Evolutionary conservation across 2,113 vertebrate genomes (phyloP).

Genomic region (Oreotragus oreotragus): DNA sequence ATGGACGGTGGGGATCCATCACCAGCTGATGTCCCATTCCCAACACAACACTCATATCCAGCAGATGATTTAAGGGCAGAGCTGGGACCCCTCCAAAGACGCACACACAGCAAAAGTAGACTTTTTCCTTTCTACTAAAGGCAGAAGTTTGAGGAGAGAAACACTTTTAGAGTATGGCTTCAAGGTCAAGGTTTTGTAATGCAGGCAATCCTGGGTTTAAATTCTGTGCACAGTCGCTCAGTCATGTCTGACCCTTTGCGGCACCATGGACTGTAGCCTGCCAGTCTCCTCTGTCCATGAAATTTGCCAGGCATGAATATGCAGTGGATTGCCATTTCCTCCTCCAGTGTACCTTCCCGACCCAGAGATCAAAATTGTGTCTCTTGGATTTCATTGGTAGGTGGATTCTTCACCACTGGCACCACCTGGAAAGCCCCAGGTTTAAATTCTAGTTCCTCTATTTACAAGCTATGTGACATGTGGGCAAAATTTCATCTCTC

Average conservation of each 20-base stretch:
- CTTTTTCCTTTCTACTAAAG: background rate
- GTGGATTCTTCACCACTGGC: background rate
- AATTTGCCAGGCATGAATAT: background rate
- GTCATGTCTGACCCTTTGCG: background rate
- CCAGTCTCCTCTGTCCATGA: background rate
- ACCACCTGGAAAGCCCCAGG: background rate
- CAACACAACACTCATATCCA: conserved; percentile 15
- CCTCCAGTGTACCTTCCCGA: background rate
- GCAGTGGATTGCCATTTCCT: background rate
- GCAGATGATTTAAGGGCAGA: conserved; percentile 49
- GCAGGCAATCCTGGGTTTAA: background rate
- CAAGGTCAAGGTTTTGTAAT: background rate
- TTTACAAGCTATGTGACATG: background rate
- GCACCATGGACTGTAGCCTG: background rate
- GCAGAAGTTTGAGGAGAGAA: background rate
- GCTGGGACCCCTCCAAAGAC: background rate
- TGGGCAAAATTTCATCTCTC: background rate
- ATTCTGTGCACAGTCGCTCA: background rate
- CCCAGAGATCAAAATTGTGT: background rate
- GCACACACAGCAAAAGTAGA: conserved; percentile 54
- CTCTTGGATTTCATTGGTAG: background rate
- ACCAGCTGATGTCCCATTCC: conserved; percentile 8
- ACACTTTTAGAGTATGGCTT: background rate
- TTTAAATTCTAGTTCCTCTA: background rate
- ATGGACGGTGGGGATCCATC: conserved; percentile 43